Evolutionary conservation across 1,140 invertebrate genomes (phyloP).

Genomic region (Drosophila pseudoananassae): DNA sequence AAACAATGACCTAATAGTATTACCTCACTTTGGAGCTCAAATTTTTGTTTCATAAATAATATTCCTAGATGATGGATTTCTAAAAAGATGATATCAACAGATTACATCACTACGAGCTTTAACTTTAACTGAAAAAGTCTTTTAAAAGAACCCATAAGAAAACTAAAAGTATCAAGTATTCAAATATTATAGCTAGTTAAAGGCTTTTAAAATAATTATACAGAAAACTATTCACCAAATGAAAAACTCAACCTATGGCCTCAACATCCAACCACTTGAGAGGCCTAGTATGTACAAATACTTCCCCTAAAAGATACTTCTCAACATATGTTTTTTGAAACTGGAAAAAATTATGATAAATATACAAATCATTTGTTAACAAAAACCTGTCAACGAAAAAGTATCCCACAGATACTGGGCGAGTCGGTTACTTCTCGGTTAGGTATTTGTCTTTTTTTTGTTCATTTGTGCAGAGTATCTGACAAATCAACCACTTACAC

Average conservation of each 20-base stretch:
- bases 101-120: neutral
- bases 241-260: no score
- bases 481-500: constrained; percentile 56
- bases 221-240: no score
- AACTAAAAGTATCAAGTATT: no score
- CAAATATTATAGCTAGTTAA: no score
- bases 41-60: neutral
- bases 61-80: neutral
- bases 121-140: neutral
- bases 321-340: neutral
- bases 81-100: neutral
- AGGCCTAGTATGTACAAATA: no score
- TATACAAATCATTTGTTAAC: neutral
- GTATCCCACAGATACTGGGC: neutral
- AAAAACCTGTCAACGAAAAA: neutral
- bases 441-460: neutral
- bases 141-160: neutral
- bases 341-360: no score
- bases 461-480: neutral
- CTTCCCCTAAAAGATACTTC: no score
- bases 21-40: no score
- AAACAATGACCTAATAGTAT: neutral
- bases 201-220: no score
- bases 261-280: no score
- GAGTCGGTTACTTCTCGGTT: no score